Evolutionary conservation across 2,797 vertebrate species (phyloP).

Genomic region (Micrastur ruficollis): DNA sequence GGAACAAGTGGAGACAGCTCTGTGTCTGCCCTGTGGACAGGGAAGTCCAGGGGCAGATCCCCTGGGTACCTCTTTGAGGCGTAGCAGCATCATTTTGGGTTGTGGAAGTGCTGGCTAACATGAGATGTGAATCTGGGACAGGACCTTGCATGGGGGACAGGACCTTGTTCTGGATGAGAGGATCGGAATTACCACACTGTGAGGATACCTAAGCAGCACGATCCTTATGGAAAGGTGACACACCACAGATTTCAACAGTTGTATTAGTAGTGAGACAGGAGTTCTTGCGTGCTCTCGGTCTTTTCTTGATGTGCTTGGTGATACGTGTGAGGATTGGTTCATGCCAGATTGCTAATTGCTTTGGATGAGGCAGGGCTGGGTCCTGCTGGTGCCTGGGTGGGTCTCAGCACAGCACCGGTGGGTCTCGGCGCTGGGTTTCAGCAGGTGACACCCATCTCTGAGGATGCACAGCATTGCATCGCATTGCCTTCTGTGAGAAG

Average conservation of each 20-base stretch:
- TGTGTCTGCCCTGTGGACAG: accelerated
- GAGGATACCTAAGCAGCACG: not conserved
- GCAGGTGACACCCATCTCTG: not conserved
- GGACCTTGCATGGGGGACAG: not conserved
- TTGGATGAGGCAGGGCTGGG: not conserved
- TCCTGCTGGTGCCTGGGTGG: not conserved
- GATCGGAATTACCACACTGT: not conserved
- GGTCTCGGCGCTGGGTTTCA: not conserved
- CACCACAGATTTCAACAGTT: not conserved
- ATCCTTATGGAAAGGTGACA: not conserved
- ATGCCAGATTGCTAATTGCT: not conserved
- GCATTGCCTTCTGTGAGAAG: not conserved
- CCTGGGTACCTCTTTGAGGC: not conserved
- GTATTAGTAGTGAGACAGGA: not conserved
- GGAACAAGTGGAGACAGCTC: not conserved
- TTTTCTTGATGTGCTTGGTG: not conserved
- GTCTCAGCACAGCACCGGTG: not conserved
- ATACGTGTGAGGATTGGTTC: not conserved
- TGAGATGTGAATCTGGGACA: not conserved
- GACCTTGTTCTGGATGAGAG: not conserved
- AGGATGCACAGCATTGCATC: not conserved
- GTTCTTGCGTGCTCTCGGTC: too few relatives aligned
- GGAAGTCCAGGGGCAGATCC: too few relatives aligned
- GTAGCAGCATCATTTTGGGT: not conserved
- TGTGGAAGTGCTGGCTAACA: not conserved